Percentiles rank a stretch among this genome's conserved stretches.
phyloP scores from a whole-genome alignment of 1,140 invertebrate genomes.

The Medauroidea extradentata region DNA sequence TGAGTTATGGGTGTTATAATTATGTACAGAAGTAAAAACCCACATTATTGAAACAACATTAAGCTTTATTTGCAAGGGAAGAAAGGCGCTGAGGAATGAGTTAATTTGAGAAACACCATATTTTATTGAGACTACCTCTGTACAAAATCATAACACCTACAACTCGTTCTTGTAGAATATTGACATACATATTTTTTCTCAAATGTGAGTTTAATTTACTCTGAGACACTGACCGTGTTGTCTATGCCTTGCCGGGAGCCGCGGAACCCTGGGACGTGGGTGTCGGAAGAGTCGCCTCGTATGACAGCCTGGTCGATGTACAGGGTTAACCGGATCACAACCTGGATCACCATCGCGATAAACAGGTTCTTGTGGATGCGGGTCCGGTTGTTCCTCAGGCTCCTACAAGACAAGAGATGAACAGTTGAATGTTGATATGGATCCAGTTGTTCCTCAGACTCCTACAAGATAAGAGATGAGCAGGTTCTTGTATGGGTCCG shows the following conservation, averaged over 20 bases:
- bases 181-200: too few species aligned
- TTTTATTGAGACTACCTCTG: too few species aligned
- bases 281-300: conserved; percentile 24
- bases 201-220: too few species aligned
- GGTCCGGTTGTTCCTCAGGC: conserved; percentile 78
- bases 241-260: conserved; percentile 56
- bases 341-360: conserved; percentile 79
- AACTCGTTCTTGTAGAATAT: too few species aligned
- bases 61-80: too few species aligned
- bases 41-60: too few species aligned
- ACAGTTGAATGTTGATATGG: conserved; percentile 82
- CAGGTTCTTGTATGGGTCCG: conserved; percentile 78
- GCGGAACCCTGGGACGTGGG: conserved; percentile 23
- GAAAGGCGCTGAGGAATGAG: conserved; percentile 13
- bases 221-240: conserved; percentile 74
- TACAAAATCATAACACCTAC: too few species aligned
- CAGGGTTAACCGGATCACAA: conserved; percentile 74
- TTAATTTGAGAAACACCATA: too few species aligned
- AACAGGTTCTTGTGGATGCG: conserved; percentile 86
- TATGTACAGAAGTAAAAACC: too few species aligned
- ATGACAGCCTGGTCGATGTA: conserved; percentile 76
- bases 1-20: too few species aligned
- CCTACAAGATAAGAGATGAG: conserved; percentile 61
- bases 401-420: conserved; percentile 59
- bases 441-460: conserved; percentile 80